phyloP scores from a whole-genome alignment of 2,797 vertebrate species.

The Balearica regulorum region DNA sequence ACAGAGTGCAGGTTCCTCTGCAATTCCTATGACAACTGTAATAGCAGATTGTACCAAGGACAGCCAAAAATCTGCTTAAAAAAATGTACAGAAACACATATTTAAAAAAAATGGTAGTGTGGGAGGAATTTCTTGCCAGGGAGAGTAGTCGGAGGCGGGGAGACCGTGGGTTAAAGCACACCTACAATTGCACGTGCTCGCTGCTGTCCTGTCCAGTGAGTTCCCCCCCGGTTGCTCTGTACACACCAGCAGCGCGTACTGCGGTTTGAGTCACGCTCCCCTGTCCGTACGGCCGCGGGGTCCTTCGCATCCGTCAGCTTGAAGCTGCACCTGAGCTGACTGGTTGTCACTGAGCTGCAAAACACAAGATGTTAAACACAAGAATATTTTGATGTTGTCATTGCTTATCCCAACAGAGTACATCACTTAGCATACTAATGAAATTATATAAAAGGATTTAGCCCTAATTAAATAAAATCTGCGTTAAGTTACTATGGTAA shows the following conservation, averaged over 20 bases:
- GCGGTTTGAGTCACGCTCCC: rapidly evolving
- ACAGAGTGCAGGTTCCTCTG: not conserved
- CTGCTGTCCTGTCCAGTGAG: rapidly evolving
- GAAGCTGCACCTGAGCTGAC: not conserved
- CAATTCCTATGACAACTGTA: not conserved
- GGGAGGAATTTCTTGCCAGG: not conserved
- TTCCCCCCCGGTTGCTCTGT: not conserved
- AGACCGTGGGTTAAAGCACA: not conserved
- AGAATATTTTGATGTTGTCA: not conserved
- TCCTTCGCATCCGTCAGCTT: not conserved
- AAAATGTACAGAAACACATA: not conserved
- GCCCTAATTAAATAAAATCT: not conserved
- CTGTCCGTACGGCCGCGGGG: rapidly evolving
- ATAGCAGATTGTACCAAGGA: not conserved
- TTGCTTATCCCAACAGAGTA: not conserved
- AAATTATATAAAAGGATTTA: not conserved
- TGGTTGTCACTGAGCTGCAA: not conserved
- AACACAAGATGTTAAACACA: not conserved
- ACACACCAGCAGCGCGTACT: rapidly evolving
- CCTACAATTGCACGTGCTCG: rapidly evolving
- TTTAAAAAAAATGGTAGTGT: rapidly evolving
- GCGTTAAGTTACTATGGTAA: constrained; percentile 42
- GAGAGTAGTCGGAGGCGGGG: rapidly evolving
- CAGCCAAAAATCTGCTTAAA: not conserved
- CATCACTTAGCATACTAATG: not conserved